These are phyloP conservation scores for Gambusia yucatana DNA, from an alignment of 2,797 vertebrate genomes.

Conservation along the genomic window DNA sequence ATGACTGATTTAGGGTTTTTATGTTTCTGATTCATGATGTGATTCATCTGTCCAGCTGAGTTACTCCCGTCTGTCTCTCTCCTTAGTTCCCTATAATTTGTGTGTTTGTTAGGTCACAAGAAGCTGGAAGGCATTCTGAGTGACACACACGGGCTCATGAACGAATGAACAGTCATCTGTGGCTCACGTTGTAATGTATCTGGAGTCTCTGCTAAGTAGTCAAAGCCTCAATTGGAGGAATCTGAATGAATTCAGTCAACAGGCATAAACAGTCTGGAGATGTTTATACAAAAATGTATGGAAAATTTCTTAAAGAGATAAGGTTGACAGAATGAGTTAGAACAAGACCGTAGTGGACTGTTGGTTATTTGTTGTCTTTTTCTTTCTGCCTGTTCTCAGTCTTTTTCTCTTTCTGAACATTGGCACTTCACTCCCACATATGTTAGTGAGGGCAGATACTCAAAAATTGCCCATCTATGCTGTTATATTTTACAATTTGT, in stretches of 20 bases:
- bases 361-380: neutral
- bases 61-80: constrained; percentile 41
- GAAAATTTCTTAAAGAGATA: constrained; percentile 6
- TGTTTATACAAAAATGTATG: constrained; percentile 29
- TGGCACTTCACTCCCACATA: neutral
- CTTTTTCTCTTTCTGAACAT: neutral
- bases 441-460: neutral
- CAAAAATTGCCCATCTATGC: neutral
- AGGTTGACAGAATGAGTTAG: constrained; percentile 8
- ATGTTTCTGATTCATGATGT: constrained; percentile 41
- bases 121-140: neutral
- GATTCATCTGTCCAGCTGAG: constrained; percentile 40
- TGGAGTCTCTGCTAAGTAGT: constrained; percentile 43
- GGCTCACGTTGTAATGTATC: neutral
- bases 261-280: constrained; percentile 40
- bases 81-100: constrained; percentile 21
- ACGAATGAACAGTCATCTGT: constrained; percentile 17
- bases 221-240: constrained; percentile 49
- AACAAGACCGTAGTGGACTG: neutral
- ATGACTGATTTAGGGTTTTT: constrained; percentile 47
- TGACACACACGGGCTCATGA: constrained; percentile 20
- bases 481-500: neutral
- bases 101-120: constrained; percentile 30
- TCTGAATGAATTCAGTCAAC: constrained; percentile 53
- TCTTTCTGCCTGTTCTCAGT: constrained; percentile 1